Evolutionary conservation across 1,140 invertebrate genomes (phyloP), one percentile per base, ranked within the genome.

Genomic region (Oscheius sp.): DNA sequence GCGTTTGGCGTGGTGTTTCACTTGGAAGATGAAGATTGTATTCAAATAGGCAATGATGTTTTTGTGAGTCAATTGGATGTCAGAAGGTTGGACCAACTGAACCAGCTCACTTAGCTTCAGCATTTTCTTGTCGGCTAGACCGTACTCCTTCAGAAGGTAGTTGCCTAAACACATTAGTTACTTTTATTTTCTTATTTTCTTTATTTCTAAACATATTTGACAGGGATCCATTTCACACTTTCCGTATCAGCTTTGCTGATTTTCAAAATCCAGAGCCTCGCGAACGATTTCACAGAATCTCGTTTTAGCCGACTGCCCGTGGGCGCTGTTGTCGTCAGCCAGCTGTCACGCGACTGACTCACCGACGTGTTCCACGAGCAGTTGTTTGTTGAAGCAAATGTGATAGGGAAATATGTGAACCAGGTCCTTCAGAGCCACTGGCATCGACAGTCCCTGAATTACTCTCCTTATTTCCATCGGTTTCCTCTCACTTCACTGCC

Each of bases 291-390:
- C 28, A 20, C 2, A n/a, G 2, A 46, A 15, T 7, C 13, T 61
- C 10, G 3, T 1, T 15, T 23, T 52, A 23, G 20, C 28, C 42
- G 26, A 10, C 36, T 20, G 18, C 36, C 28, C 4, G 36, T 35
- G 52, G 64, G 64, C 28, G 35, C 32, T 28, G 26, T 23, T 61
- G 20, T 71, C 23, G 69, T 26, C 36, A 68, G 31, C 35, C 23
- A 38, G 32, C 67, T 20, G 31, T 68, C 36, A 34, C 59, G 38
- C 55, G 75, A 77, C 2, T 67, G 77, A 64, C 49, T 71, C 36
- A 73, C 73, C 68, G 58, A 75, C 58, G 28, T 79, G 75, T 31
- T 80, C 68, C 38, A 79, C 36, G 72, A 79, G 32, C 65, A 75
- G 55, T 42, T 80, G 77, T 45, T 78, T 74, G 29, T 78, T 71